A percentile compares a stretch with the other conserved stretches of the same genome.
Conservation (phyloP, 2,797 vertebrate species). For the Chloroceryle inda region DNA sequence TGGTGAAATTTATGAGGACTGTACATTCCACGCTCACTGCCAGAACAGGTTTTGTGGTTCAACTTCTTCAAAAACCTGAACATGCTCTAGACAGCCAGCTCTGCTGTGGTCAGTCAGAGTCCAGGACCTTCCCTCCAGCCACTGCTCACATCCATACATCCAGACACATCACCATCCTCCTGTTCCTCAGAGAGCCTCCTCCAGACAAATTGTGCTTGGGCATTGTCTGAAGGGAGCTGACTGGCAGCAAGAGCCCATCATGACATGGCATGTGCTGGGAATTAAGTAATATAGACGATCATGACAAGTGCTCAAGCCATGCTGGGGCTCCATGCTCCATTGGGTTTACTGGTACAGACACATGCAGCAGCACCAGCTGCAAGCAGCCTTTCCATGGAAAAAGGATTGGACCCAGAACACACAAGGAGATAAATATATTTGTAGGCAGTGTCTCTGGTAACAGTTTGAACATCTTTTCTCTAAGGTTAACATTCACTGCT, state of each 20-base stretch:
- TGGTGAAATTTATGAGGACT: background rate
- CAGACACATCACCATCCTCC: rapidly evolving
- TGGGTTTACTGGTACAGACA: background rate
- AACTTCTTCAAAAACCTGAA: background rate
- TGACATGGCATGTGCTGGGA: background rate
- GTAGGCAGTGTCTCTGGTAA: background rate
- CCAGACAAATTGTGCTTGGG: background rate
- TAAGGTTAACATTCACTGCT: background rate
- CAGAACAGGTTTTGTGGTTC: background rate
- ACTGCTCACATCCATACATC: background rate
- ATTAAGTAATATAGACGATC: background rate
- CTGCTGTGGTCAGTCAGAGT: background rate
- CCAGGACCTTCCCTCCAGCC: background rate
- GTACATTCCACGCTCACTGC: background rate
- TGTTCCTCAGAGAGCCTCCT: rapidly evolving
- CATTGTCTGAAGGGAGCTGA: background rate
- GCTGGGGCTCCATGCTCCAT: background rate
- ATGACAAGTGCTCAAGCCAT: background rate
- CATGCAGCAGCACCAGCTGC: background rate
- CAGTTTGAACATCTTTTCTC: background rate
- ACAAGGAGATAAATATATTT: constrained; percentile 11
- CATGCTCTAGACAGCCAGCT: rapidly evolving
- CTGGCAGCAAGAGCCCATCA: rapidly evolving
- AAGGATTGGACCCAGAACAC: background rate
- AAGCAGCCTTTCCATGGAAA: constrained; percentile 9